Evolutionary conservation across 2,797 vertebrate species (phyloP).

Genomic region (Hipposideros larvatus): DNA sequence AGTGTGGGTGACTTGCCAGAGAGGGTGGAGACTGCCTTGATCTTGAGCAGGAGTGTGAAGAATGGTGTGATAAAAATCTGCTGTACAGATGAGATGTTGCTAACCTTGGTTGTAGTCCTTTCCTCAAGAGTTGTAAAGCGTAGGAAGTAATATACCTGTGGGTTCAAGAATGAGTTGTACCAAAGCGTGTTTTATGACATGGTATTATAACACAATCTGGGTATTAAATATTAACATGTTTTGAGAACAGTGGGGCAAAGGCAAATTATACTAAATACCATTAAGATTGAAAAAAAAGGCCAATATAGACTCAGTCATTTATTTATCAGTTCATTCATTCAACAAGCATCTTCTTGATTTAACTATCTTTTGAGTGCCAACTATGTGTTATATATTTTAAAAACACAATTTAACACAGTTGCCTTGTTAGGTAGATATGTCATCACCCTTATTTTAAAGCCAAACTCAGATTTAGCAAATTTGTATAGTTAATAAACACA

Average conservation of each 20-base stretch:
- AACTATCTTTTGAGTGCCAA: slow-evolving; percentile 34
- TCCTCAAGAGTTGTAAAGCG: background rate
- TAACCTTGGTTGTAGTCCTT: background rate
- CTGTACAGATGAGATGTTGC: background rate
- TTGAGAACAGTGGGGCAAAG: background rate
- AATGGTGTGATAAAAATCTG: background rate
- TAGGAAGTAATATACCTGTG: background rate
- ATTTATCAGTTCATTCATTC: background rate
- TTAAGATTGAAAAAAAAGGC: background rate
- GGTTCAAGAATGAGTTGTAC: background rate
- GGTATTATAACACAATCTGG: background rate
- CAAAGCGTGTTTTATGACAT: background rate
- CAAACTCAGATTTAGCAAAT: slow-evolving; percentile 47
- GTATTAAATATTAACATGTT: slow-evolving; percentile 11
- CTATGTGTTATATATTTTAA: background rate
- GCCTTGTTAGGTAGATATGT: slow-evolving; percentile 3
- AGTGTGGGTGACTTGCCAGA: background rate
- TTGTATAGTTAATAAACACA: slow-evolving; percentile 55
- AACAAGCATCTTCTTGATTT: slow-evolving; percentile 31
- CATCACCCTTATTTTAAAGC: slow-evolving; percentile 44
- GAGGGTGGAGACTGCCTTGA: background rate
- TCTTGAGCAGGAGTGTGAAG: background rate
- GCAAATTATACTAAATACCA: background rate
- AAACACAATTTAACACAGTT: background rate
- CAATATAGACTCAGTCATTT: background rate